phyloP scores from a whole-genome alignment of 1,140 invertebrate genomes.

The Atta colombica region DNA sequence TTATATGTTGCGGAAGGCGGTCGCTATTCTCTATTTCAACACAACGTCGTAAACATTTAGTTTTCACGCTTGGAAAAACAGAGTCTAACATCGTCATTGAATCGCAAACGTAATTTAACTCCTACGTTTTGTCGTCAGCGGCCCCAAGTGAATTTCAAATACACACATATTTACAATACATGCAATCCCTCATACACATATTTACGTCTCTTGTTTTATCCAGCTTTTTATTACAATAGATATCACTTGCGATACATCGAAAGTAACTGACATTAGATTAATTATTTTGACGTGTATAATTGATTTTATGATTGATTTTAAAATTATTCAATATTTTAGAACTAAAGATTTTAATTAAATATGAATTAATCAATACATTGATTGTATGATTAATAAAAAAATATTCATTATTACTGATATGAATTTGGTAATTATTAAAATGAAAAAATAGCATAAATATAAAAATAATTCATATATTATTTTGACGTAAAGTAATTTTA shows the following conservation, averaged over 20 bases:
- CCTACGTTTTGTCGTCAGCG: neutral
- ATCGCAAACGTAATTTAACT: slow-evolving; percentile 39
- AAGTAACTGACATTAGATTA: neutral
- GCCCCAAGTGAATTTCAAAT: neutral
- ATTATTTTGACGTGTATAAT: neutral
- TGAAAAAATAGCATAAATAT: neutral
- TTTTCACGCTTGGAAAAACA: slow-evolving; percentile 34
- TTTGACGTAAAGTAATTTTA: neutral
- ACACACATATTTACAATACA: neutral
- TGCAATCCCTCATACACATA: neutral
- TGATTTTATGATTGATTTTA: neutral
- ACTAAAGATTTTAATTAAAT: neutral
- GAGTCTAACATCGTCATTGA: slow-evolving; percentile 26
- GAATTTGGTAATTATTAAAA: neutral
- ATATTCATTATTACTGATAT: neutral
- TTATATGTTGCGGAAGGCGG: neutral
- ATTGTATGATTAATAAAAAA: neutral
- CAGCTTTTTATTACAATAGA: neutral
- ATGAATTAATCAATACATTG: neutral
- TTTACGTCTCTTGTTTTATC: neutral
- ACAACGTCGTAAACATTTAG: slow-evolving; percentile 42
- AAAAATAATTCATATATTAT: neutral
- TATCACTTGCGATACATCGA: neutral
- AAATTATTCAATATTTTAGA: slow-evolving; percentile 4
- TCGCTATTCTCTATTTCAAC: neutral